These are phyloP conservation scores for Phylloscopus collybita DNA, from an alignment of 2,797 vertebrate genomes.

Conservation along the genomic window DNA sequence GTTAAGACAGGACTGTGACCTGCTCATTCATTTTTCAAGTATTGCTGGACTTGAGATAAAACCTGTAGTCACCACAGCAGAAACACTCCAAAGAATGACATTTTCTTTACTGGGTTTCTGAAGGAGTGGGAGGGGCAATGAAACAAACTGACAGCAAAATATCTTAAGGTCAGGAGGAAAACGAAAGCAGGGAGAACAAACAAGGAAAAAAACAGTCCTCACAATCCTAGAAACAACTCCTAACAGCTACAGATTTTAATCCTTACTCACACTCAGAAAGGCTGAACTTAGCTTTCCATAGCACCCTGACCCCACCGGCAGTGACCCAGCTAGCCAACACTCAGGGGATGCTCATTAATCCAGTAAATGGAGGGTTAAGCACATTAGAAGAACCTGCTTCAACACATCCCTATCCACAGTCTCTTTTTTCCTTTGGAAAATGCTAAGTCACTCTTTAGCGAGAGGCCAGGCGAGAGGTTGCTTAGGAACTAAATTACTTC, in stretches of 20 bases:
- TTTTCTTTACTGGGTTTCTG: neutral
- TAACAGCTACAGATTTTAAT: neutral
- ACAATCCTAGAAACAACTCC: neutral
- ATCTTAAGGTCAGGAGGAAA: neutral
- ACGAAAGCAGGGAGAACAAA: neutral
- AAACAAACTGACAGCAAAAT: neutral
- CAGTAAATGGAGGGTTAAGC: slow-evolving; percentile 4
- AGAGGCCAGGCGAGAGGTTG: slow-evolving; percentile 62
- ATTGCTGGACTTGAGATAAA: neutral
- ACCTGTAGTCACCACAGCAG: neutral
- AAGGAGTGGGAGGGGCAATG: neutral
- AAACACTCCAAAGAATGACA: neutral
- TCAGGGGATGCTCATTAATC: neutral
- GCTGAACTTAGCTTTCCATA: neutral
- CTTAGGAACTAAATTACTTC: slow-evolving; percentile 70
- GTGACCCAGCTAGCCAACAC: neutral
- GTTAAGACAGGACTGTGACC: neutral
- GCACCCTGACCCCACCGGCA: neutral
- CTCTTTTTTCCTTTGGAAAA: slow-evolving; percentile 22
- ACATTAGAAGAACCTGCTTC: slow-evolving; percentile 3
- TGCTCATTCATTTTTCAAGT: neutral
- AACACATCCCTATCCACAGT: neutral
- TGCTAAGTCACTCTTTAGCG: slow-evolving; percentile 64
- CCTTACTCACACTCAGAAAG: neutral
- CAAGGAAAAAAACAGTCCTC: neutral